These are phyloP conservation scores for Ctenomys sociabilis DNA, from an alignment of 2,113 vertebrate species.

Conservation along the genomic window DNA sequence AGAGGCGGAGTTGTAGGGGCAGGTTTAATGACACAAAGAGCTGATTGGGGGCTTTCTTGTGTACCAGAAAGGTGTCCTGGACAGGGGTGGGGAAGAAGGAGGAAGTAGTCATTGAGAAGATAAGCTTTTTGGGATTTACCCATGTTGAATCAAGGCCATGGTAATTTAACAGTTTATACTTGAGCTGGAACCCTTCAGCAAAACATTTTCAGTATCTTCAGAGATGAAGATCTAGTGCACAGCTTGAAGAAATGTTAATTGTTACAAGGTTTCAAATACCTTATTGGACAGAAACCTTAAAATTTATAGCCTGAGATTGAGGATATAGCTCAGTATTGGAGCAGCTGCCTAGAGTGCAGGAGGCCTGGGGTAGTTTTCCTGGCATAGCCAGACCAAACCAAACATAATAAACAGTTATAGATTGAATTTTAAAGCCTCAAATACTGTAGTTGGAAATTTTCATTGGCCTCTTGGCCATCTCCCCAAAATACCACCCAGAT, in stretches of 20 bases:
- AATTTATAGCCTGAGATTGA: not conserved
- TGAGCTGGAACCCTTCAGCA: not conserved
- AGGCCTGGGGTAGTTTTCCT: not conserved
- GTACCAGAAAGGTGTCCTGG: too few relatives aligned
- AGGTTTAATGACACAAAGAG: too few relatives aligned
- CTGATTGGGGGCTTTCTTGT: too few relatives aligned
- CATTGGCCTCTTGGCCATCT: not conserved
- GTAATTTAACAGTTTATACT: too few relatives aligned
- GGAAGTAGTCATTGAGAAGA: too few relatives aligned
- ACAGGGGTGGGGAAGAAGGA: too few relatives aligned
- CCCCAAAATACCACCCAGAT: not conserved
- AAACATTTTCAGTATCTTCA: not conserved
- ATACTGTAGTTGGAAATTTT: not conserved
- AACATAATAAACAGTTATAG: not conserved
- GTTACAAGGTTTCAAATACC: not conserved
- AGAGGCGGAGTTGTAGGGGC: too few relatives aligned
- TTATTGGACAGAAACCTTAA: not conserved
- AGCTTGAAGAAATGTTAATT: not conserved
- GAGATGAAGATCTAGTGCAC: not conserved
- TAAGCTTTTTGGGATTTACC: too few relatives aligned
- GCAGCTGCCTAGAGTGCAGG: not conserved
- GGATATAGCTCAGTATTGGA: not conserved
- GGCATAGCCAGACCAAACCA: not conserved
- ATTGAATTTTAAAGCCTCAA: not conserved
- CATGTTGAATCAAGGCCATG: too few relatives aligned